Conservation (phyloP, 2,113 vertebrate genomes). For the Neogobius melanostomus region DNA sequence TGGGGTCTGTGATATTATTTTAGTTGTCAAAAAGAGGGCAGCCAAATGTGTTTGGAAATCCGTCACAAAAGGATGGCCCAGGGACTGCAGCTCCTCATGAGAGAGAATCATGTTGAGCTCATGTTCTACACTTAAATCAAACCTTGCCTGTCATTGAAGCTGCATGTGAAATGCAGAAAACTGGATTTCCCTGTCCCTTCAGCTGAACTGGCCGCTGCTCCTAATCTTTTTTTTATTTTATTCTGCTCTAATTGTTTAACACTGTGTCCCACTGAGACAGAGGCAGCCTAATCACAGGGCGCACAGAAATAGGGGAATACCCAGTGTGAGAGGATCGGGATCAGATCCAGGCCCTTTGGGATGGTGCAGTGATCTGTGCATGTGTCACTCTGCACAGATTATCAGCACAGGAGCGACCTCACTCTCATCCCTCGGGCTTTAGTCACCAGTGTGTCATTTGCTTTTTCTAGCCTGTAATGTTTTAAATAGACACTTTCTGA, state of each 20-base stretch:
- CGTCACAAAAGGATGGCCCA: conserved; percentile 55
- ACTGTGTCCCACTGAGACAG: conserved; percentile 43
- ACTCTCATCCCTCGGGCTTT: conserved; percentile 30
- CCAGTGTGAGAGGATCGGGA: conserved; percentile 56
- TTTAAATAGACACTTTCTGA: background rate
- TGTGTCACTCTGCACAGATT: conserved; percentile 26
- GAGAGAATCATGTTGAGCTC: conserved; percentile 51
- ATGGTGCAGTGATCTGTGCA: conserved; percentile 37
- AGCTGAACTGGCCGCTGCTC: conserved; percentile 47
- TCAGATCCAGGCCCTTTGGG: conserved; percentile 64
- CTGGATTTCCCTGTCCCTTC: conserved; percentile 14
- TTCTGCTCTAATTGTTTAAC: conserved; percentile 75
- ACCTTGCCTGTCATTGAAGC: background rate
- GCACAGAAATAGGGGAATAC: conserved; percentile 70
- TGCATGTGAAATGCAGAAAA: too few relatives aligned
- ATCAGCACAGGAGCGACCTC: conserved; percentile 38
- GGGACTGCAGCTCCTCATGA: conserved; percentile 63
- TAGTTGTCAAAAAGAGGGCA: conserved; percentile 60
- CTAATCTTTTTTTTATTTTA: conserved; percentile 57
- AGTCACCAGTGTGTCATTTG: conserved; percentile 10
- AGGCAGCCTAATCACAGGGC: conserved; percentile 59
- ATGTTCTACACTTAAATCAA: conserved; percentile 12
- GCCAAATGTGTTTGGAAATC: conserved; percentile 51
- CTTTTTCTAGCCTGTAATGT: background rate
- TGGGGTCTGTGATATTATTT: conserved; percentile 57